These are phyloP conservation scores for Etheostoma perlongum DNA, from an alignment of 2,797 vertebrate species.

Conservation along the genomic window DNA sequence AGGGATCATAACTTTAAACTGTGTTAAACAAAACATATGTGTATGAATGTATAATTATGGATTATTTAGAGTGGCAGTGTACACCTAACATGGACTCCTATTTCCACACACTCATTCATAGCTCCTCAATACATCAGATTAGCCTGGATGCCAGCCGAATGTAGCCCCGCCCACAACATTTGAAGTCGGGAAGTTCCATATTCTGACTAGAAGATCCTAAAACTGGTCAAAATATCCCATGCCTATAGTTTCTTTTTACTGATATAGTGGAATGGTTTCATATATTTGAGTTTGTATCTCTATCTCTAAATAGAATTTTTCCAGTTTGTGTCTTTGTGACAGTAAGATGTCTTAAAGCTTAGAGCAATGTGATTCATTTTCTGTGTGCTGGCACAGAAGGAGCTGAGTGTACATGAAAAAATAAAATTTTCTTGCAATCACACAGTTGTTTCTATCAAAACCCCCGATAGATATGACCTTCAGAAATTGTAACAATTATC, in stretches of 20 bases:
- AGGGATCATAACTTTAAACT: background rate
- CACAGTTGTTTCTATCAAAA: background rate
- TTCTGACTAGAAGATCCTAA: background rate
- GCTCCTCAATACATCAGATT: background rate
- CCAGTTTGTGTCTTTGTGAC: background rate
- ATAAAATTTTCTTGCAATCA: background rate
- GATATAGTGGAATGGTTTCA: background rate
- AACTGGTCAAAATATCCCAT: background rate
- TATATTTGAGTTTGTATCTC: no score
- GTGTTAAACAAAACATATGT: background rate
- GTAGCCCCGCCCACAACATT: no score
- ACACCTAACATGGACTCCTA: background rate
- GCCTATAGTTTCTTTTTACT: background rate
- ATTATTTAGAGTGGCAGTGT: background rate
- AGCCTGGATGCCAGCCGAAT: no score
- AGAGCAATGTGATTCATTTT: background rate
- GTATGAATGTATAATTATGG: background rate
- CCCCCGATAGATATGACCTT: slow-evolving; percentile 11
- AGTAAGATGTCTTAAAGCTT: background rate
- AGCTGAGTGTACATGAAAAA: background rate
- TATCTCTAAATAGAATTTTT: background rate
- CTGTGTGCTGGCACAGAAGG: background rate
- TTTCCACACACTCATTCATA: background rate
- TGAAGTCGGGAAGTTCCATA: no score
- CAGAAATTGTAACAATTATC: slow-evolving; percentile 23